A percentile compares a stretch with the other conserved stretches of the same genome.
phyloP scores from a whole-genome alignment of 2,888 invertebrate species.

The Sycophila texana region DNA sequence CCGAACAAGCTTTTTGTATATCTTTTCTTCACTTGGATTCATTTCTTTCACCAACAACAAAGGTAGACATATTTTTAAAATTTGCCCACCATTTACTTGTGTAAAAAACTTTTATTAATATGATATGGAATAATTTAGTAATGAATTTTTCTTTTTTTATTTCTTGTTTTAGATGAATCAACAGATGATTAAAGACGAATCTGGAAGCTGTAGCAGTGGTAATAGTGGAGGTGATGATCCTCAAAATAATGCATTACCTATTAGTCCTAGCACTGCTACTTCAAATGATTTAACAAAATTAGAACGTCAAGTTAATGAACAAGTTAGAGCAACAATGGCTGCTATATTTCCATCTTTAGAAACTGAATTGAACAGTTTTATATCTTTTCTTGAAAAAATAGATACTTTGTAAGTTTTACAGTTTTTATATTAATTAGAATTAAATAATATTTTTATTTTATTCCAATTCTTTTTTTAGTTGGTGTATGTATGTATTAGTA shows the following conservation, averaged over 20 bases:
- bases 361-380: conserved; percentile 89
- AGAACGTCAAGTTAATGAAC: conserved; percentile 85
- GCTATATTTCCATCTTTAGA: conserved; percentile 93
- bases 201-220: conserved; percentile 54
- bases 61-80: conserved; percentile 27
- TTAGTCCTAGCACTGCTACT: conserved; percentile 70
- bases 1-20: conserved; percentile 96
- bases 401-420: conserved; percentile 89
- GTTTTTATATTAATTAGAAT: background rate
- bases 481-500: conserved; percentile 95
- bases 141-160: conserved; percentile 2
- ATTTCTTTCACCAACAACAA: conserved; percentile 68
- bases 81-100: background rate
- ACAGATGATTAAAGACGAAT: conserved; percentile 44
- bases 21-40: conserved; percentile 91
- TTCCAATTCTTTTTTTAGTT: conserved; percentile 79
- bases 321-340: conserved; percentile 90
- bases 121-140: background rate
- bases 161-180: conserved; percentile 20
- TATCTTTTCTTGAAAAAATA: conserved; percentile 89
- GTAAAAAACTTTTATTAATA: conserved; percentile 3
- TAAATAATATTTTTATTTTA: background rate
- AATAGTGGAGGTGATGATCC: conserved; percentile 68
- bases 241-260: conserved; percentile 65
- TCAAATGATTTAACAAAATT: conserved; percentile 76